Percentiles rank a stretch among this genome's conserved stretches.
Conservation (phyloP, 1,140 invertebrate genomes). For the Psix sp. region DNA sequence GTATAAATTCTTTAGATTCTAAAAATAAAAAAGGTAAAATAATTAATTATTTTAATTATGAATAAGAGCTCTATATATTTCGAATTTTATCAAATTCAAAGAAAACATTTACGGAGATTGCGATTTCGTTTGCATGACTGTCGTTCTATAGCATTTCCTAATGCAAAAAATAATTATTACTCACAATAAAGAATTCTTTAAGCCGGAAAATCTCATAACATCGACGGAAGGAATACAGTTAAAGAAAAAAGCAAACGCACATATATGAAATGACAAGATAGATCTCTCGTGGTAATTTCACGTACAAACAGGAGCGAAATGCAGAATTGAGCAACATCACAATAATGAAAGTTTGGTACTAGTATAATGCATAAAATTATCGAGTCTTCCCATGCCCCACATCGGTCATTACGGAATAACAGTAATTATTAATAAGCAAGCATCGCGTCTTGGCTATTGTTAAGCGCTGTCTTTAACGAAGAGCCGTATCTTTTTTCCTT, state of each 20-base stretch:
- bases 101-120: too few relatives aligned
- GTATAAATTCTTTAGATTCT: too few relatives aligned
- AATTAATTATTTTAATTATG: too few relatives aligned
- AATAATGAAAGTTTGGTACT: conserved; percentile 70
- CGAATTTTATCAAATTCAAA: too few relatives aligned
- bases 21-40: too few relatives aligned
- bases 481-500: conserved; percentile 52
- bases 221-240: conserved; percentile 65
- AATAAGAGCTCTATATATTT: too few relatives aligned
- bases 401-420: conserved; percentile 76
- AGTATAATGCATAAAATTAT: conserved; percentile 76
- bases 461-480: conserved; percentile 58
- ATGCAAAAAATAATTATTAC: conserved; percentile 59
- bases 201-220: conserved; percentile 59
- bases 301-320: conserved; percentile 67
- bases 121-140: conserved; percentile 48
- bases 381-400: conserved; percentile 75
- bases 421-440: conserved; percentile 76
- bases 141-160: conserved; percentile 50
- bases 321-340: conserved; percentile 58
- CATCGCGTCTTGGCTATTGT: conserved; percentile 69
- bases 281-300: conserved; percentile 71
- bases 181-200: conserved; percentile 52
- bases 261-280: conserved; percentile 61
- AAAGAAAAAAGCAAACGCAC: conserved; percentile 51